Percentiles rank a stretch among this genome's conserved stretches.
Evolutionary conservation across 2,888 invertebrate species (phyloP).

Genomic region (Scaptomyza polygonia): DNA sequence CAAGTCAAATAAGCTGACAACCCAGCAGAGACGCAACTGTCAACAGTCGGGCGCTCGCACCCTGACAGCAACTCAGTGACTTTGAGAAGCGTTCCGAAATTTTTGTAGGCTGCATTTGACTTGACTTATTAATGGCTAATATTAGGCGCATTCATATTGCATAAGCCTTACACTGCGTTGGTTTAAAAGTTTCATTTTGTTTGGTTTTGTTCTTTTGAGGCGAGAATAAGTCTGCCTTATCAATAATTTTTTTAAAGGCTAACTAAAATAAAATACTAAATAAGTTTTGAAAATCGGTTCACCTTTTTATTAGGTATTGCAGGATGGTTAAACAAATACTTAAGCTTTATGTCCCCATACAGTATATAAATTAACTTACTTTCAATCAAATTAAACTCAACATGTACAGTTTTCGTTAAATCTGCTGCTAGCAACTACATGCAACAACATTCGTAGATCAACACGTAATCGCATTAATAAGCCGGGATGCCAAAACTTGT

Average conservation of each 20-base stretch:
- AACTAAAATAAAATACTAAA: too few species aligned
- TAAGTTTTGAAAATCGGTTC: too few species aligned
- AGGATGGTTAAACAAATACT: too few species aligned
- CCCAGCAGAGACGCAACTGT: constrained; percentile 56
- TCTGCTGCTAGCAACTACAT: neutral
- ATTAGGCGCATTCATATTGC: neutral
- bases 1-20: constrained; percentile 71
- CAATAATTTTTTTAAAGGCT: too few species aligned
- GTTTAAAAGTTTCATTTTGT: too few species aligned
- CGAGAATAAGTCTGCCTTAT: too few species aligned
- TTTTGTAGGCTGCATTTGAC: neutral
- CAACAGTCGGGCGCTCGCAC: constrained; percentile 50
- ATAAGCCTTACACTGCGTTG: neutral
- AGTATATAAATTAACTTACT: neutral
- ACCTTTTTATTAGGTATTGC: too few species aligned
- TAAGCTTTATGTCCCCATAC: too few species aligned
- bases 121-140: constrained; percentile 7
- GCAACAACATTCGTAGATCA: constrained; percentile 4
- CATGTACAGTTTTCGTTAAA: neutral
- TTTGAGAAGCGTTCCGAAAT: constrained; percentile 22
- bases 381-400: neutral
- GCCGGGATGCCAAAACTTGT: constrained; percentile 19
- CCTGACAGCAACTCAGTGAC: constrained; percentile 42
- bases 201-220: too few species aligned
- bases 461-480: constrained; percentile 21